Percentiles rank a stretch among this genome's conserved stretches.
Evolutionary conservation across 2,888 invertebrate genomes (phyloP).

Genomic region (Cremastinae sp.): DNA sequence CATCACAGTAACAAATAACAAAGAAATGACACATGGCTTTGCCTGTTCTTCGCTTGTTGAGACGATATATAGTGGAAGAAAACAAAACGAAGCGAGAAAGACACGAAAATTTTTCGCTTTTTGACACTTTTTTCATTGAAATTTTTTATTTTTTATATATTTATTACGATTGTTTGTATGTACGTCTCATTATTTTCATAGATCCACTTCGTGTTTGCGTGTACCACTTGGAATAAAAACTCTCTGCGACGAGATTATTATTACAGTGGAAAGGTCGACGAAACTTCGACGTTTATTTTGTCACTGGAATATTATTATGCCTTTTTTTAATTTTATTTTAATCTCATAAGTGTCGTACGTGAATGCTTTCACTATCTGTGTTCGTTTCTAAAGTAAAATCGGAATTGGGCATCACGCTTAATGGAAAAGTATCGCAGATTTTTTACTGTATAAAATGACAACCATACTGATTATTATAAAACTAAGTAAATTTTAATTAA

Average conservation of each 20-base stretch:
- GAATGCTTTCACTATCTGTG: too few species aligned
- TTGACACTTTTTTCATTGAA: constrained; percentile 43
- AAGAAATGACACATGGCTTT: constrained; percentile 55
- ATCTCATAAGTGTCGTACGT: too few species aligned
- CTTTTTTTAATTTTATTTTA: too few species aligned
- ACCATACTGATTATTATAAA: too few species aligned
- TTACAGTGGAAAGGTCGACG: background rate
- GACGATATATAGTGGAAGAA: constrained; percentile 21
- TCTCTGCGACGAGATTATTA: constrained; percentile 9
- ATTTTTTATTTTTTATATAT: too few species aligned
- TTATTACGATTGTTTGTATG: constrained; percentile 1
- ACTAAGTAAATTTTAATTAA: too few species aligned
- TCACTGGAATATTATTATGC: too few species aligned
- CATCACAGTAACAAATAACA: too few species aligned
- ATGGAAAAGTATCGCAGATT: too few species aligned
- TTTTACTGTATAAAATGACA: too few species aligned
- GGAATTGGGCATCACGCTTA: too few species aligned
- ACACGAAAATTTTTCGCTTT: constrained; percentile 47
- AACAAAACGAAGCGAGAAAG: background rate
- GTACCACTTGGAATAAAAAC: constrained; percentile 2
- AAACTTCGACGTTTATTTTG: constrained; percentile 1
- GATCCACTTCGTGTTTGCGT: constrained; percentile 1
- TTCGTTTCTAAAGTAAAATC: too few species aligned
- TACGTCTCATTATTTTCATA: constrained; percentile 2
- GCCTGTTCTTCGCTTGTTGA: constrained; percentile 49